phyloP scores from a whole-genome alignment of 2,113 vertebrate species.

The Panurus biarmicus region DNA sequence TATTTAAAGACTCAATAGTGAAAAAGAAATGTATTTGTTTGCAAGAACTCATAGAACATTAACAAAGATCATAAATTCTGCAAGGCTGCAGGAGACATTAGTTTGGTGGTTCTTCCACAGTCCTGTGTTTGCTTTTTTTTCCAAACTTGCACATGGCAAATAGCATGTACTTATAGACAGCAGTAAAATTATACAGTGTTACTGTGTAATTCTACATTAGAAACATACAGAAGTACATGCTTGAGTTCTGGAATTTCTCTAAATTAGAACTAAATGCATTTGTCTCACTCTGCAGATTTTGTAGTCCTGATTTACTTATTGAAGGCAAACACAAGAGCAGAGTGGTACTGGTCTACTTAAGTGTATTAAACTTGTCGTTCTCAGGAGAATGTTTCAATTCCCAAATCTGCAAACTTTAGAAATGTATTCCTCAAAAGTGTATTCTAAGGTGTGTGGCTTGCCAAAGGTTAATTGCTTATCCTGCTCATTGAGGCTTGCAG shows the following conservation, averaged over 20 bases:
- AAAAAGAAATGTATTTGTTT: neutral
- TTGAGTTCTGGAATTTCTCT: neutral
- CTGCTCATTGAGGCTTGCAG: neutral
- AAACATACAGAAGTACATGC: neutral
- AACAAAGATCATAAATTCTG: neutral
- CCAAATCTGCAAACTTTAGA: neutral
- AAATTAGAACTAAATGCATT: neutral
- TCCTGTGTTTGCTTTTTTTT: neutral
- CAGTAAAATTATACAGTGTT: neutral
- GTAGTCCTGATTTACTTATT: neutral
- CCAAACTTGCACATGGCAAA: neutral
- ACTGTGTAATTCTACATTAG: neutral
- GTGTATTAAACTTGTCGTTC: neutral
- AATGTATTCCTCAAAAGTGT: slow-evolving; percentile 47
- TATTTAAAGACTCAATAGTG: neutral
- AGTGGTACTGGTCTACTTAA: neutral
- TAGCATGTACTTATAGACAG: neutral
- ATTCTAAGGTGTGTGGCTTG: slow-evolving; percentile 54
- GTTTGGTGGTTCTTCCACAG: neutral
- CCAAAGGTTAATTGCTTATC: slow-evolving; percentile 44
- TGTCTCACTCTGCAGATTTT: neutral
- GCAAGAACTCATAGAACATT: neutral
- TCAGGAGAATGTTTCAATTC: neutral
- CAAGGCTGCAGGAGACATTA: neutral
- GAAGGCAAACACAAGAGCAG: neutral